Percentiles rank a stretch among this genome's conserved stretches.
Conservation (phyloP, 1,140 invertebrate genomes). For the Pectinophora gossypiella region DNA sequence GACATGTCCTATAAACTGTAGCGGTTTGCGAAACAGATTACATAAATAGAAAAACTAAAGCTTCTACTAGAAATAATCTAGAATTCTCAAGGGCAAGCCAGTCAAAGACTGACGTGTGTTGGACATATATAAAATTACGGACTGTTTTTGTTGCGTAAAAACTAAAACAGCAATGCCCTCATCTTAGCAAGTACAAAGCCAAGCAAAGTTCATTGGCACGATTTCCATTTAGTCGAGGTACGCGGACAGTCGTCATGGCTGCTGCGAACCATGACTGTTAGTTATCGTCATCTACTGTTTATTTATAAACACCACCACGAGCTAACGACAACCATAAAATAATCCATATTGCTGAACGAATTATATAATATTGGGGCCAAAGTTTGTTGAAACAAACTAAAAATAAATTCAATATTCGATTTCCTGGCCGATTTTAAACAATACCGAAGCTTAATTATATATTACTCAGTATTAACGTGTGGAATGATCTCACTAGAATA, state of each 20-base stretch:
- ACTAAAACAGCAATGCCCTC: slow-evolving; percentile 34
- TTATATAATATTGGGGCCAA: neutral
- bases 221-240: slow-evolving; percentile 30
- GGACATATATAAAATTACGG: neutral
- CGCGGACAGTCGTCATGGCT: slow-evolving; percentile 31
- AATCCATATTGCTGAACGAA: neutral
- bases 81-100: neutral
- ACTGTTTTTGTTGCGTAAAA: slow-evolving; percentile 44
- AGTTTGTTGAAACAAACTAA: neutral
- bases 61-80: too few species aligned
- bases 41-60: too few species aligned
- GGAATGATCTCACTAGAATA: neutral
- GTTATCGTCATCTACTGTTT: neutral
- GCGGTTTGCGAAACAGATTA: too few species aligned
- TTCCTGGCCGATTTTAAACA: neutral
- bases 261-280: slow-evolving; percentile 28
- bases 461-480: neutral
- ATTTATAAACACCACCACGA: slow-evolving; percentile 1
- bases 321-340: neutral
- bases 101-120: neutral
- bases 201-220: slow-evolving; percentile 59
- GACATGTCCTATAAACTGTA: too few species aligned
- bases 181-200: slow-evolving; percentile 30
- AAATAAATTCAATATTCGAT: too few species aligned
- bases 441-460: neutral